Conservation (phyloP, 2,113 vertebrate genomes). For the Pseudorasbora parva region DNA sequence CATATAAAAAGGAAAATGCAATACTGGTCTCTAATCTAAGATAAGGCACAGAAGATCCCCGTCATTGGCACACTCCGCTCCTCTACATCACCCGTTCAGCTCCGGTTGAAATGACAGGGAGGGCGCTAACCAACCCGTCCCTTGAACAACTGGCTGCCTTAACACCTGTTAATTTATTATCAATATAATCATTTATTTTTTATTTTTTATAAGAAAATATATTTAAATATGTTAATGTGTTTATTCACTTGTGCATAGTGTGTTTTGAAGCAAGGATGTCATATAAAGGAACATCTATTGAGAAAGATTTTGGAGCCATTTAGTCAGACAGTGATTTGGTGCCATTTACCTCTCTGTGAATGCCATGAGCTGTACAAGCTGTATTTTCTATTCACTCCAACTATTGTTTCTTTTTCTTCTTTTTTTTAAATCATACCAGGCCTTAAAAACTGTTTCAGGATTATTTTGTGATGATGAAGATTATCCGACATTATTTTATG, state of each 20-base stretch:
- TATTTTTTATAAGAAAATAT: slow-evolving; percentile 74
- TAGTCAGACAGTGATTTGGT: slow-evolving; percentile 59
- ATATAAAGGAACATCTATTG: slow-evolving; percentile 64
- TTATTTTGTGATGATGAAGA: slow-evolving; percentile 2
- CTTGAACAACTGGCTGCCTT: slow-evolving; percentile 74
- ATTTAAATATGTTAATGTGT: slow-evolving; percentile 73
- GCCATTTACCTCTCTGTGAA: slow-evolving; percentile 67
- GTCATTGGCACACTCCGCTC: slow-evolving; percentile 41
- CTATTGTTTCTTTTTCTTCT: slow-evolving; percentile 36
- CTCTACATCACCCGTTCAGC: slow-evolving; percentile 64
- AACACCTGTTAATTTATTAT: slow-evolving; percentile 75
- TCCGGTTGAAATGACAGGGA: slow-evolving; percentile 73
- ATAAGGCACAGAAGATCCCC: not conserved
- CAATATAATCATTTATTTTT: slow-evolving; percentile 59
- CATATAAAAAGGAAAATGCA: not conserved
- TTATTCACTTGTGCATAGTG: slow-evolving; percentile 75
- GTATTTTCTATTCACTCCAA: slow-evolving; percentile 13
- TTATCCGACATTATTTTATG: not conserved
- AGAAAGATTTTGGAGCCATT: slow-evolving; percentile 68
- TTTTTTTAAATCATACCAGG: slow-evolving; percentile 35
- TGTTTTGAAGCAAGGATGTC: slow-evolving; percentile 68
- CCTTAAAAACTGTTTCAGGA: slow-evolving; percentile 13
- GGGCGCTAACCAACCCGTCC: slow-evolving; percentile 12
- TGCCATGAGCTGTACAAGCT: not conserved
- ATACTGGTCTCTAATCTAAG: not conserved